Percentiles rank a stretch among this genome's conserved stretches.
These are phyloP conservation scores for Spilogale gracilis DNA, from an alignment of 2,113 vertebrate species.

Conservation along the genomic window DNA sequence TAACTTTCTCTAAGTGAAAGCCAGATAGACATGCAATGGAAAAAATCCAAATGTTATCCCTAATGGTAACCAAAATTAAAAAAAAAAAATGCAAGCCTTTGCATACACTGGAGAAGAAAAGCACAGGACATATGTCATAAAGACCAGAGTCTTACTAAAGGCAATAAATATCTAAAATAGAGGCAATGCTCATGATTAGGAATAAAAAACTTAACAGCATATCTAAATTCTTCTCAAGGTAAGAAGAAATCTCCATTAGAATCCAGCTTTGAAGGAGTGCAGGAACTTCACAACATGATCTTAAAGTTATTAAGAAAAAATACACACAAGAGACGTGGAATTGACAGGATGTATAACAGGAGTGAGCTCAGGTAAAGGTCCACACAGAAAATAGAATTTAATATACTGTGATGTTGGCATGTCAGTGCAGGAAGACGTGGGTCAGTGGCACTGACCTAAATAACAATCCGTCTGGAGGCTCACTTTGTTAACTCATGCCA, in stretches of 20 bases:
- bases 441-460: neutral
- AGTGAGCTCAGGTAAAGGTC: neutral
- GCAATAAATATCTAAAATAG: neutral
- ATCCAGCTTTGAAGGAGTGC: neutral
- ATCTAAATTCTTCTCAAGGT: neutral
- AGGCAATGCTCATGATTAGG: neutral
- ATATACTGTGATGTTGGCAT: neutral
- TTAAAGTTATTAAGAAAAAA: slow-evolving; percentile 2
- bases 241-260: neutral
- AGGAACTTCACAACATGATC: neutral
- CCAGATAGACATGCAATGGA: neutral
- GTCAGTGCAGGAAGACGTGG: neutral
- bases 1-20: neutral
- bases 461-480: neutral
- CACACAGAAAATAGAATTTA: neutral
- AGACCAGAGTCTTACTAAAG: neutral
- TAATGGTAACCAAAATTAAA: neutral
- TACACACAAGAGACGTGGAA: neutral
- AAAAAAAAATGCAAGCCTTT: neutral
- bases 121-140: neutral
- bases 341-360: neutral
- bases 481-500: neutral
- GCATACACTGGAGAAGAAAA: neutral
- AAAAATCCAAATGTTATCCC: neutral
- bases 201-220: neutral